Conservation (phyloP, 2,888 invertebrate species). For the Trachelus iudaicus region DNA sequence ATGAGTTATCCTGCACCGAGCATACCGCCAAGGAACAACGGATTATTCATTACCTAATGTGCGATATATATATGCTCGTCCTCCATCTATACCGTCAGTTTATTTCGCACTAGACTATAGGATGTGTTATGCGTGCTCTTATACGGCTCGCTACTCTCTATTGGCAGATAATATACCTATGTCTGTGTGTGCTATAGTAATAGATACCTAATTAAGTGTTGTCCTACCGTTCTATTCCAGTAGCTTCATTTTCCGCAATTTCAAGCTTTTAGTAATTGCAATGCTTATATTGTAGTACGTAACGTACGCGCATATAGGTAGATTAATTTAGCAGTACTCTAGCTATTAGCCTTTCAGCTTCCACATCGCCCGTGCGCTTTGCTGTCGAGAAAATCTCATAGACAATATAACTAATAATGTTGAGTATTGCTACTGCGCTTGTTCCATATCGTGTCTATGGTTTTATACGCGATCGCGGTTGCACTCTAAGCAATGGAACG, state of each 20-base stretch:
- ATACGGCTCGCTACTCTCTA: background rate
- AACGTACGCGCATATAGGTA: background rate
- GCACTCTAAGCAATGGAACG: background rate
- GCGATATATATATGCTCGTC: background rate
- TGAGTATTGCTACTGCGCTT: background rate
- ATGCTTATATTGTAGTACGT: background rate
- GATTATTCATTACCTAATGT: conserved; percentile 35
- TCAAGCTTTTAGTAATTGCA: background rate
- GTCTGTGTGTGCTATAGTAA: background rate
- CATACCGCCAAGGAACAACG: conserved; percentile 14
- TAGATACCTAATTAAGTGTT: background rate
- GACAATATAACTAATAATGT: background rate
- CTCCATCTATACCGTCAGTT: background rate
- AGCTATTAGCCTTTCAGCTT: background rate
- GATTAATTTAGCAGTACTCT: background rate
- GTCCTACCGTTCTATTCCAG: background rate
- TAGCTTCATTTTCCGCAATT: background rate
- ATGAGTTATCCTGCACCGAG: background rate
- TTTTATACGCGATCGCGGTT: background rate
- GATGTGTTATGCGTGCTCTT: background rate
- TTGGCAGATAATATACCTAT: background rate
- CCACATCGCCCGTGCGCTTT: background rate
- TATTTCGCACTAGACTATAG: conserved; percentile 7
- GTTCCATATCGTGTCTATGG: background rate
- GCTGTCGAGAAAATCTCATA: background rate